Evolutionary conservation across 2,797 vertebrate genomes (phyloP).

Genomic region (Selene dorsalis): DNA sequence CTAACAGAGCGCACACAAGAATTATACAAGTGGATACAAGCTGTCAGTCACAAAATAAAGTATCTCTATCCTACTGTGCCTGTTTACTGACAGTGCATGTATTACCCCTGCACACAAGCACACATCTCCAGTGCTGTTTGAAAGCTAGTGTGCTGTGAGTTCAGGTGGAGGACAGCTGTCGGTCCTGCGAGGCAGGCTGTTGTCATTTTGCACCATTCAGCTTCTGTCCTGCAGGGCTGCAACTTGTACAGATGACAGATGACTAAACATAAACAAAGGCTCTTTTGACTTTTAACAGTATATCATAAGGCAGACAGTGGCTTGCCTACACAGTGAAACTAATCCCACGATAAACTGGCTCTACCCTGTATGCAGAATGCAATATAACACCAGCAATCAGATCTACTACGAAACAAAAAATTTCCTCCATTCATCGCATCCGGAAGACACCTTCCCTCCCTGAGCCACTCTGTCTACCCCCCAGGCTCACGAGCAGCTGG

Average conservation of each 20-base stretch:
- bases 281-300: slow-evolving; percentile 18
- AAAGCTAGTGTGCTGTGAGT: slow-evolving; percentile 20
- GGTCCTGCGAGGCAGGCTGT: slow-evolving; percentile 28
- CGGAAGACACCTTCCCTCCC: neutral
- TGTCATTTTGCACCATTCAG: slow-evolving; percentile 31
- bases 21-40: neutral
- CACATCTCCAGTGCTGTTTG: slow-evolving; percentile 17
- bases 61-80: neutral
- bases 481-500: slow-evolving; percentile 93
- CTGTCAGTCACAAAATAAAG: slow-evolving; percentile 3
- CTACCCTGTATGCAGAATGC: neutral
- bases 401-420: neutral
- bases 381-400: neutral
- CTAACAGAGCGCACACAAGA: slow-evolving; percentile 23
- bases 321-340: neutral
- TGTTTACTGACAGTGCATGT: neutral
- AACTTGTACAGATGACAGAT: slow-evolving; percentile 24
- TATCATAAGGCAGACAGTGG: neutral
- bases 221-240: slow-evolving; percentile 21
- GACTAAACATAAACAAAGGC: slow-evolving; percentile 28
- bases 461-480: slow-evolving; percentile 33
- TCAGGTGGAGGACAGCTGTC: slow-evolving; percentile 39
- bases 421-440: neutral
- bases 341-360: neutral
- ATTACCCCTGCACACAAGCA: slow-evolving; percentile 2